A percentile compares a stretch with the other conserved stretches of the same genome.
Evolutionary conservation across 2,888 invertebrate genomes (phyloP).

Genomic region (Drosophila sordidula): DNA sequence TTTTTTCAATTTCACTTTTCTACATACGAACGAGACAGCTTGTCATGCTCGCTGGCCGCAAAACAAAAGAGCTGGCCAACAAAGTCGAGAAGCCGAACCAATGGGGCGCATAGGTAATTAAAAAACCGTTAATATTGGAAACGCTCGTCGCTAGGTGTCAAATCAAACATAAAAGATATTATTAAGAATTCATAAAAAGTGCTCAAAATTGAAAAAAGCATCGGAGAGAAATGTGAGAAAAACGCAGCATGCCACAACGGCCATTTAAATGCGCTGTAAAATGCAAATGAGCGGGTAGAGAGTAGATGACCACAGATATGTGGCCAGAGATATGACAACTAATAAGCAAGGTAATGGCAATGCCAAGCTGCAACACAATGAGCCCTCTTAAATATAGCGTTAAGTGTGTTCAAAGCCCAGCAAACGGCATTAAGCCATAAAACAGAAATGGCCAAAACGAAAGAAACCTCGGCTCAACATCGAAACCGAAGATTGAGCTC

Average conservation of each 20-base stretch:
- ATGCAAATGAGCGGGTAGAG: conserved; percentile 64
- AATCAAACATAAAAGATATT: conserved; percentile 82
- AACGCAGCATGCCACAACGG: conserved; percentile 47
- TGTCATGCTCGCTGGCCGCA: conserved; percentile 57
- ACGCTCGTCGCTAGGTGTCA: conserved; percentile 75
- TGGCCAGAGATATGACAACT: conserved; percentile 58
- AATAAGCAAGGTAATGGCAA: conserved; percentile 66
- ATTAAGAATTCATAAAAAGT: conserved; percentile 74
- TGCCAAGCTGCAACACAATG: conserved; percentile 44
- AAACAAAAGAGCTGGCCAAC: conserved; percentile 67
- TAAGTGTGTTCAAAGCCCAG: conserved; percentile 75
- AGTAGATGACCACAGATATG: conserved; percentile 47
- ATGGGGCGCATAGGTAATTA: conserved; percentile 70
- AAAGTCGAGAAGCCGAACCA: conserved; percentile 58
- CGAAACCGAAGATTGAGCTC: conserved; percentile 70
- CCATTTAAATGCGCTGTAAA: conserved; percentile 60
- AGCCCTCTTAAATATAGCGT: conserved; percentile 71
- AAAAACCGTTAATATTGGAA: conserved; percentile 78
- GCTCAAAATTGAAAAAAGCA: conserved; percentile 58
- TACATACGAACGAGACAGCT: conserved; percentile 46
- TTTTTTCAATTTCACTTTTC: conserved; percentile 80
- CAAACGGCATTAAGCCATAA: conserved; percentile 82
- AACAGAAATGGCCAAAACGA: conserved; percentile 66
- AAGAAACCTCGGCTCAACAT: conserved; percentile 41
- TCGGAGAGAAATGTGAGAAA: conserved; percentile 70